phyloP scores from a whole-genome alignment of 2,113 vertebrate species.

The Hipposideros armiger region DNA sequence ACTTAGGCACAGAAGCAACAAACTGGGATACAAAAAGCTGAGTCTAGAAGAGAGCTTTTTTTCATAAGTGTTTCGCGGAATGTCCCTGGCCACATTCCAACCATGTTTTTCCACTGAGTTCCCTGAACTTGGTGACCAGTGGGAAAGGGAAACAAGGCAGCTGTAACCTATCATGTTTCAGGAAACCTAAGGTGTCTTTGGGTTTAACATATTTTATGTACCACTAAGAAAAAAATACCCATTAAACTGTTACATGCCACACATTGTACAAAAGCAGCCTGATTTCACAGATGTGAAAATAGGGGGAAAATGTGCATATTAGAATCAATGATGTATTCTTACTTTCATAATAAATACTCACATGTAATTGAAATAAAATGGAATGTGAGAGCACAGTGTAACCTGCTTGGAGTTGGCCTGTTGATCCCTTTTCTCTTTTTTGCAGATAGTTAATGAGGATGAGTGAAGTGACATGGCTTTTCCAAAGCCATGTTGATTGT shows the following conservation, averaged over 20 bases:
- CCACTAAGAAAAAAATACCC: background rate
- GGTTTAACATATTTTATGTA: background rate
- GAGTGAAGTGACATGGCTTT: background rate
- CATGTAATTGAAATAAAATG: conserved; percentile 24
- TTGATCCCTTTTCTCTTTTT: background rate
- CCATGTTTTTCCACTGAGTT: background rate
- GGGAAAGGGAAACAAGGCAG: background rate
- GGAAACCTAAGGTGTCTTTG: background rate
- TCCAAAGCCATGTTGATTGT: background rate
- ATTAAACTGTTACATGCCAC: background rate
- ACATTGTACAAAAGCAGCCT: background rate
- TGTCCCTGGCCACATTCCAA: conserved; percentile 20
- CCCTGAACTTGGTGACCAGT: conserved; percentile 14
- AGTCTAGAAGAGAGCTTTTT: background rate
- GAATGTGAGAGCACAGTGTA: background rate
- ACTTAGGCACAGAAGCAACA: background rate
- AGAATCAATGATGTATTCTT: background rate
- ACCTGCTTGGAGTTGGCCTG: background rate
- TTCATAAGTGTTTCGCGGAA: background rate
- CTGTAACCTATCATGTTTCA: background rate
- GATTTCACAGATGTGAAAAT: background rate
- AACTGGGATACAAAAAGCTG: background rate
- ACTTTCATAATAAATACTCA: background rate
- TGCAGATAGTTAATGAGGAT: background rate
- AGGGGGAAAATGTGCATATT: background rate